Evolutionary conservation across 2,113 vertebrate genomes (phyloP).

Genomic region (Bos taurus): ARS-UCD2.0 NC_037333.1:4407001-4407500

Average conservation of each 20-base stretch:
- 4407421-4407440: background rate
- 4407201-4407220: background rate
- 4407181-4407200: background rate
- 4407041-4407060: background rate
- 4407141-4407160: background rate
- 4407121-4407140: background rate
- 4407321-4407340: background rate
- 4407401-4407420: no score
- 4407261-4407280: background rate
- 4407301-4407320: background rate
- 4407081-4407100: rapidly evolving
- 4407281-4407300: background rate
- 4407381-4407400: background rate
- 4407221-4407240: background rate
- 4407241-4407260: background rate
- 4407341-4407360: background rate
- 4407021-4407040: background rate
- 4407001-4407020: background rate
- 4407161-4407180: background rate
- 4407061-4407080: background rate
- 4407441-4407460: background rate
- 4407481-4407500: background rate
- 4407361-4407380: background rate
- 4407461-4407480: background rate
- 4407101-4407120: no score